Percentiles rank a stretch among this genome's conserved stretches.
phyloP scores from a whole-genome alignment of 2,888 invertebrate species.

The Parasteatoda lunata region DNA sequence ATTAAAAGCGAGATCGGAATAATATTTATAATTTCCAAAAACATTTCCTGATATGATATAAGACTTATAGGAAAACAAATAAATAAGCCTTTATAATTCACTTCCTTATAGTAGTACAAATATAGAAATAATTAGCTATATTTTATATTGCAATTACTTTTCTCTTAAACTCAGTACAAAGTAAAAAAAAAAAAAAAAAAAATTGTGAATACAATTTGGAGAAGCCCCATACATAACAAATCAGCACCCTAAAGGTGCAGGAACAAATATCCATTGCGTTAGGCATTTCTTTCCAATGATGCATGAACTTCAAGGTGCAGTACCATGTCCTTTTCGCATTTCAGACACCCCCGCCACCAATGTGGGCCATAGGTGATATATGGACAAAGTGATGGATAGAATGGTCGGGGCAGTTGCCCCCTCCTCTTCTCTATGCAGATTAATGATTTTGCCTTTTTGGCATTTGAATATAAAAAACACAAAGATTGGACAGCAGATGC shows the following conservation, averaged over 20 bases:
- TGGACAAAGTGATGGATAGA: conserved; percentile 58
- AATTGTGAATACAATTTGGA: conserved; percentile 15
- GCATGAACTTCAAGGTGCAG: conserved; percentile 64
- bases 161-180: background rate
- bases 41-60: too few relatives aligned
- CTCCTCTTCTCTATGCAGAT: conserved; percentile 30
- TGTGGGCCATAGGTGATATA: conserved; percentile 44
- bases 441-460: conserved; percentile 54
- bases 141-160: too few relatives aligned
- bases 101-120: too few relatives aligned
- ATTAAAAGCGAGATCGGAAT: too few relatives aligned
- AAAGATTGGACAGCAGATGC: conserved; percentile 51
- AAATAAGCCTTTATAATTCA: too few relatives aligned
- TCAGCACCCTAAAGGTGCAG: conserved; percentile 24
- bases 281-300: conserved; percentile 37
- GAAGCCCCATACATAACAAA: conserved; percentile 6
- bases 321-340: conserved; percentile 41
- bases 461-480: conserved; percentile 50
- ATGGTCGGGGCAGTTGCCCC: conserved; percentile 5
- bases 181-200: background rate
- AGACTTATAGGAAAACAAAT: too few relatives aligned
- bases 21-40: too few relatives aligned
- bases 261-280: conserved; percentile 27
- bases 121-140: too few relatives aligned
- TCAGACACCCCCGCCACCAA: conserved; percentile 34